Percentiles rank a stretch among this genome's conserved stretches.
Evolutionary conservation across 2,888 invertebrate species (phyloP).

Genomic region (Agrypnus murinus): DNA sequence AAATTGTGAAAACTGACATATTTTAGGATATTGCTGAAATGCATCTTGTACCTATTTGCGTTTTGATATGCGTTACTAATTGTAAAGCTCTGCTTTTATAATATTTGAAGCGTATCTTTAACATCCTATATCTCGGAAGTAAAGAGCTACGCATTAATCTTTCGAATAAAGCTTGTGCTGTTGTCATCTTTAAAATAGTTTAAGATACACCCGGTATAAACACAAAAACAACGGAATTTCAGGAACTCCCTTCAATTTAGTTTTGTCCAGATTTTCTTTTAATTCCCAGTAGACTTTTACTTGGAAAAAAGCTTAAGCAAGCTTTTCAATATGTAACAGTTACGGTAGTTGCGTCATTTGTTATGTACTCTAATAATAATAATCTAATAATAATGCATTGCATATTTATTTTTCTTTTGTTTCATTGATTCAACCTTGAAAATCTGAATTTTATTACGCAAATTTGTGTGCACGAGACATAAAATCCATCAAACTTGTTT

Average conservation of each 20-base stretch:
- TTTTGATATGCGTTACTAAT: no score
- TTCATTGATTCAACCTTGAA: constrained; percentile 33
- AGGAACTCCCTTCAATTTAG: constrained; percentile 3
- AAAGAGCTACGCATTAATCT: no score
- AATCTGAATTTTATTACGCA: constrained; percentile 29
- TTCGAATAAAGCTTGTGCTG: no score
- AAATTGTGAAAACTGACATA: no score
- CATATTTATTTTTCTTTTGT: constrained; percentile 26
- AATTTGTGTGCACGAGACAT: constrained; percentile 4
- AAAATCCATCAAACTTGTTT: constrained; percentile 1
- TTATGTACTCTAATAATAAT: constrained; percentile 1
- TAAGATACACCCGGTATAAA: no score
- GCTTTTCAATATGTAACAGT: constrained; percentile 23
- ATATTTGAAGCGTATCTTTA: no score
- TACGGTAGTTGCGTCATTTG: constrained; percentile 25
- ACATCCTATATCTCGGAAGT: no score
- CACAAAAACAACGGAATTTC: constrained; percentile 1
- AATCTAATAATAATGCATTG: no score
- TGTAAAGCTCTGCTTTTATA: no score
- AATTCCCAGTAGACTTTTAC: neutral
- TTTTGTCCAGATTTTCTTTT: neutral
- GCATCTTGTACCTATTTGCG: no score
- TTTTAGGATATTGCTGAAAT: no score
- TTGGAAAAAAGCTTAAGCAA: neutral
- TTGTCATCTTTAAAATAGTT: no score